phyloP scores from a whole-genome alignment of 2,113 vertebrate genomes.

The Dromaius novaehollandiae region DNA sequence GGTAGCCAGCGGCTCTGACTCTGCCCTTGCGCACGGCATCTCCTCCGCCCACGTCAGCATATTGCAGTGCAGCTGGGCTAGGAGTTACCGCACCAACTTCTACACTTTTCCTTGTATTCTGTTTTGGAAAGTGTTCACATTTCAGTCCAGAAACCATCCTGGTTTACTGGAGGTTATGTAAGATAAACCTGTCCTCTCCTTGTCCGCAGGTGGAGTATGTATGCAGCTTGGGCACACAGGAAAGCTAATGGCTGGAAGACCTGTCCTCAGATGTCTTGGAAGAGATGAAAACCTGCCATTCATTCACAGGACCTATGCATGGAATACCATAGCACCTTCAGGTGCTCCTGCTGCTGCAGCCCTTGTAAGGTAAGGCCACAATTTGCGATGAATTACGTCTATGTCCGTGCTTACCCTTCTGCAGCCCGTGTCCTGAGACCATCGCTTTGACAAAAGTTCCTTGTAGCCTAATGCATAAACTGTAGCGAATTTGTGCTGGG shows the following conservation, averaged over 20 bases:
- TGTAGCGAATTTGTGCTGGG: neutral
- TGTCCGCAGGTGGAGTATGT: too few species aligned
- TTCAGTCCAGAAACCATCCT: neutral
- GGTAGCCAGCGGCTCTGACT: neutral
- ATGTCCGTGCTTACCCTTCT: neutral
- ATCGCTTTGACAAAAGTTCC: neutral
- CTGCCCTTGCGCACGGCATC: fast-evolving
- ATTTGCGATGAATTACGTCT: neutral
- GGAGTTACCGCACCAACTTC: neutral
- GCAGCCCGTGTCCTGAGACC: neutral
- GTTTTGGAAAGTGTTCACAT: neutral
- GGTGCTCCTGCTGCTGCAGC: neutral
- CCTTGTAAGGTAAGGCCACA: neutral
- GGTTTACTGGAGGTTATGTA: neutral
- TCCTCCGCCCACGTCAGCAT: neutral
- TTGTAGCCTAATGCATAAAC: neutral
- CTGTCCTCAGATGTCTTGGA: neutral
- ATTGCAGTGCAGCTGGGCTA: fast-evolving
- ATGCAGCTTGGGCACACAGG: fast-evolving
- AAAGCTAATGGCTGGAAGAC: neutral
- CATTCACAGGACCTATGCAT: neutral
- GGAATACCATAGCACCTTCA: neutral
- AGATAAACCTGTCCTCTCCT: neutral
- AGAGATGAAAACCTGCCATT: neutral
- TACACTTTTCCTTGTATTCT: neutral